These are phyloP conservation scores for Uropsilus gracilis DNA, from an alignment of 2,113 vertebrate genomes.

Conservation along the genomic window DNA sequence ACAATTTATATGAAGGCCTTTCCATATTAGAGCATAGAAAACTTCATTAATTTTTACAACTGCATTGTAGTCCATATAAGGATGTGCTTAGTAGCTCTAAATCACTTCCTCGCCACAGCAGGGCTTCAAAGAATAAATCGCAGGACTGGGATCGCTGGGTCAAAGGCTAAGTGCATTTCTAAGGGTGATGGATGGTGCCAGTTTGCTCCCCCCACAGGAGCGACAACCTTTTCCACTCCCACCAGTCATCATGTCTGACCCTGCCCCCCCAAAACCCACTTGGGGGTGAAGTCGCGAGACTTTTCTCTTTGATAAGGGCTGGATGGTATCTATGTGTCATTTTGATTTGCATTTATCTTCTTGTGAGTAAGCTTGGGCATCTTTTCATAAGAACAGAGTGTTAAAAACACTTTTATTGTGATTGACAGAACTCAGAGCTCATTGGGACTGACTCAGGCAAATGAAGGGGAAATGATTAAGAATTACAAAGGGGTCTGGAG, in stretches of 20 bases:
- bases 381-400: conserved; percentile 17
- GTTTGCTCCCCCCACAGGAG: neutral
- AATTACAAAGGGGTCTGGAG: neutral
- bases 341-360: conserved; percentile 52
- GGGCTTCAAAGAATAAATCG: neutral
- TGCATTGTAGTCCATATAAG: neutral
- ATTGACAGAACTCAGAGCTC: conserved; percentile 61
- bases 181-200: neutral
- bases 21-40: neutral
- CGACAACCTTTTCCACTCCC: neutral
- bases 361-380: conserved; percentile 51
- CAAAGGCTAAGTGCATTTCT: neutral
- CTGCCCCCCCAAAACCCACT: neutral
- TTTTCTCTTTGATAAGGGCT: conserved; percentile 4
- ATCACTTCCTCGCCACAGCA: neutral
- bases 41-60: neutral
- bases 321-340: neutral
- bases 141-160: neutral
- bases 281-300: no score
- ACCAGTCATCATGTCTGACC: neutral
- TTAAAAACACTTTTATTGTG: conserved; percentile 52
- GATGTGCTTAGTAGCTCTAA: neutral
- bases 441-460: conserved; percentile 45
- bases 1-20: neutral
- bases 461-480: conserved; percentile 46